Conservation (phyloP, 1,140 invertebrate species). For the Zaprionus capensis region DNA sequence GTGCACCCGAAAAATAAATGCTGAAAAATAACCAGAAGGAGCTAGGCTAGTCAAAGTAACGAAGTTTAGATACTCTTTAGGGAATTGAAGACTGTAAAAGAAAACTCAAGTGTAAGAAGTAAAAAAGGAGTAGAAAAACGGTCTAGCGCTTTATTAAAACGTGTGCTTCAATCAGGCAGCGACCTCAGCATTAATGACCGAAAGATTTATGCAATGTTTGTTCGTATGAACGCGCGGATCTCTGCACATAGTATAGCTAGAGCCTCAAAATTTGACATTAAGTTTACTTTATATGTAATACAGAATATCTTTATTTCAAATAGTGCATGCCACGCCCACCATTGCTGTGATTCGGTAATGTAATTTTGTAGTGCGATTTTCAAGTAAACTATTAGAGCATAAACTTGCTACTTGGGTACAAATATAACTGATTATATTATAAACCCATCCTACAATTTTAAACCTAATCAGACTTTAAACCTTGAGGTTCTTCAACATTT, state of each 20-base stretch:
- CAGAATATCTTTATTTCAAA: neutral
- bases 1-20: constrained; percentile 46
- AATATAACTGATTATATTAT: too few relatives aligned
- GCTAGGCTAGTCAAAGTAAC: too few relatives aligned
- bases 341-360: neutral
- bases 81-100: neutral
- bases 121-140: too few relatives aligned
- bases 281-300: too few relatives aligned
- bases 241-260: neutral
- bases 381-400: neutral
- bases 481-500: too few relatives aligned
- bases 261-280: neutral
- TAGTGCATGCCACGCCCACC: neutral
- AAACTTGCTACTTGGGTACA: too few relatives aligned
- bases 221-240: neutral
- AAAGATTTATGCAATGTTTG: neutral
- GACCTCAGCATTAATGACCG: neutral
- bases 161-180: neutral
- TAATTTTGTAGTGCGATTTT: neutral
- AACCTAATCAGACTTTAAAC: too few relatives aligned
- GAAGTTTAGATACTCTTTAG: neutral
- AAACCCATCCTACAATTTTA: too few relatives aligned
- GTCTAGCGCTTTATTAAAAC: neutral
- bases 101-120: too few relatives aligned
- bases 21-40: neutral